Base-by-base conservation (phyloP, 2,888 invertebrate genomes). In the Scaptomyza parva region DNA sequence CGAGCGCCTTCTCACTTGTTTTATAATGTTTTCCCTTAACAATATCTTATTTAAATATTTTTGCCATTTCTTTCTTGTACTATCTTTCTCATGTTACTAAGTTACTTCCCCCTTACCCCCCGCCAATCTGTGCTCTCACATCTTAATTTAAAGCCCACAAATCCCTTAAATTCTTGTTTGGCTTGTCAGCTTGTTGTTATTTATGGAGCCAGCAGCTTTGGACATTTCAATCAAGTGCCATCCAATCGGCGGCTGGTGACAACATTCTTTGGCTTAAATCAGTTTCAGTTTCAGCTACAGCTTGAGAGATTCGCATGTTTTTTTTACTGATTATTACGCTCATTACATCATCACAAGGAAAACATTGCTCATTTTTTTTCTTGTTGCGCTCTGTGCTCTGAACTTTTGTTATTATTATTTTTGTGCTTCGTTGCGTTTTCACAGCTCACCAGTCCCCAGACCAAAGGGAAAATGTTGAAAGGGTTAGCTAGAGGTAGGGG, bases 371-470 rank as follows among this genome's bases (percentile, higher is more conserved):
- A 66, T 77, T 22, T 1, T 9, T 26, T 26, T n/a, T n/a, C n/a
- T n/a, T n/a, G n/a, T n/a, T n/a, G n/a, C n/a, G n/a, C n/a, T n/a
- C n/a, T n/a, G n/a, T 26, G 26, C 24, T 1, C 26, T 26, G 60
- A 26, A 28, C 77, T 51, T 37, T 37, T 70, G 86, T 82, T 82
- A 82, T 81, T 82, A 82, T 86, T 86, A n/a, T n/a, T 82, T 85
- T 82, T 82, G 84, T 78, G 82, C 82, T 81, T 87, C 69, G 85
- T 55, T 82, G 82, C 63, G 55, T 81, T 81, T 80, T 80, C 74
- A 80, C 82, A 81, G 86, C 78, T 77, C 75, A 75, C 47, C 70
- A 63, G 65, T 63, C 68, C 45, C n/a, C n/a, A n/a, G n/a, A n/a
- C n/a, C n/a, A n/a, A n/a, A n/a, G n/a, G n/a, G n/a, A 43, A 53